Conservation (phyloP, 2,113 vertebrate species). For the Taurulus bubalis region DNA sequence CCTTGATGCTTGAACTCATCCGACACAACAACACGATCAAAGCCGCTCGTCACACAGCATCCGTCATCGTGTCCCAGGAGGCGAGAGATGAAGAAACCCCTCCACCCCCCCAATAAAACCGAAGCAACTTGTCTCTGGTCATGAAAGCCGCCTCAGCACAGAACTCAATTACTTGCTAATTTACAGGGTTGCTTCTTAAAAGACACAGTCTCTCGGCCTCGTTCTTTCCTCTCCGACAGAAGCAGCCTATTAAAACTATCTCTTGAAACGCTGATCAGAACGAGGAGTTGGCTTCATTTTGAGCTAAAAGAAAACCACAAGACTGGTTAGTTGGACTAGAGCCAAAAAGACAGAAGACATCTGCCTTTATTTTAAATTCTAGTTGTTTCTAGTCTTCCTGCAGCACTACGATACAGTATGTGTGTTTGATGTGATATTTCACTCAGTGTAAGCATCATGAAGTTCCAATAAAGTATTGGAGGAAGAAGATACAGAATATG, state of each 20-base stretch:
- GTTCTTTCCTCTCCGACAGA: neutral
- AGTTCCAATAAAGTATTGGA: neutral
- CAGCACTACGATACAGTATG: neutral
- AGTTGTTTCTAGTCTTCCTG: no score
- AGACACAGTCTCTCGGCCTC: neutral
- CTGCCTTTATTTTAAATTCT: neutral
- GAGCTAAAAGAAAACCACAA: neutral
- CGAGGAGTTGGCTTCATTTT: neutral
- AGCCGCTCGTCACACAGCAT: conserved; percentile 25
- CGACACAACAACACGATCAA: conserved; percentile 54
- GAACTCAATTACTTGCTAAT: conserved; percentile 32
- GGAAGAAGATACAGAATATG: neutral
- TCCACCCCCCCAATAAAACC: no score
- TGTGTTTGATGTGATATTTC: neutral
- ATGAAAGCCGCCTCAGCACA: conserved; percentile 15
- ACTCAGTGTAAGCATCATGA: neutral
- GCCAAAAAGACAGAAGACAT: neutral
- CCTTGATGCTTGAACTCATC: conserved; percentile 44
- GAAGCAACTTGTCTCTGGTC: conserved; percentile 17
- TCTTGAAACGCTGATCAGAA: neutral
- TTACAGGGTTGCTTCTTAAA: conserved; percentile 20
- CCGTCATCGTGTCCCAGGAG: conserved; percentile 3
- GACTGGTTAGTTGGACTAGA: neutral
- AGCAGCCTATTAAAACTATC: neutral
- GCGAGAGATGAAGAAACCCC: conserved; percentile 3